Evolutionary conservation across 2,113 vertebrate genomes (phyloP).

Genomic region (Todiramphus chloris): DNA sequence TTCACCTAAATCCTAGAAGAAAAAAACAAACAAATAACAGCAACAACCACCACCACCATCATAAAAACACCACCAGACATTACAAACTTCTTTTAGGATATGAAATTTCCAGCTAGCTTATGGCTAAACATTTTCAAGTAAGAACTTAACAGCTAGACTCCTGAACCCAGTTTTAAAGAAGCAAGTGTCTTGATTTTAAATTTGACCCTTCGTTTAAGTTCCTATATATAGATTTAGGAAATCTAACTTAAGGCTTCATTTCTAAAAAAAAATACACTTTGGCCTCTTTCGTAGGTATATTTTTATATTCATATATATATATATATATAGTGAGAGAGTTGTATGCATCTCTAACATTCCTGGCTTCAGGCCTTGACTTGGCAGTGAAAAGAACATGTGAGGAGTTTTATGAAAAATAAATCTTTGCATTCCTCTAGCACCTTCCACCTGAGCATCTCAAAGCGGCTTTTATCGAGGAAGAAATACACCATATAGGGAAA

Average conservation of each 20-base stretch:
- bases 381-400: neutral
- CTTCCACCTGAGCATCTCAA: conserved; percentile 14
- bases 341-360: neutral
- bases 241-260: neutral
- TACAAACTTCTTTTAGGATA: neutral
- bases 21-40: neutral
- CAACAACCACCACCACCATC: neutral
- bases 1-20: conserved; percentile 6
- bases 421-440: conserved; percentile 2
- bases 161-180: neutral
- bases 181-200: neutral
- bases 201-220: neutral
- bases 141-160: too few species aligned
- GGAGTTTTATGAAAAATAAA: conserved; percentile 13
- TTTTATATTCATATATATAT: neutral
- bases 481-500: neutral
- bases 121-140: neutral
- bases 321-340: neutral
- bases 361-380: conserved; percentile 13
- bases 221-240: neutral
- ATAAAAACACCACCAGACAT: neutral
- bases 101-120: neutral
- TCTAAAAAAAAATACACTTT: neutral
- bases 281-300: neutral
- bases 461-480: neutral